These are phyloP conservation scores for Semicossyphus pulcher DNA, from an alignment of 2,113 vertebrate species.

Conservation along the genomic window DNA sequence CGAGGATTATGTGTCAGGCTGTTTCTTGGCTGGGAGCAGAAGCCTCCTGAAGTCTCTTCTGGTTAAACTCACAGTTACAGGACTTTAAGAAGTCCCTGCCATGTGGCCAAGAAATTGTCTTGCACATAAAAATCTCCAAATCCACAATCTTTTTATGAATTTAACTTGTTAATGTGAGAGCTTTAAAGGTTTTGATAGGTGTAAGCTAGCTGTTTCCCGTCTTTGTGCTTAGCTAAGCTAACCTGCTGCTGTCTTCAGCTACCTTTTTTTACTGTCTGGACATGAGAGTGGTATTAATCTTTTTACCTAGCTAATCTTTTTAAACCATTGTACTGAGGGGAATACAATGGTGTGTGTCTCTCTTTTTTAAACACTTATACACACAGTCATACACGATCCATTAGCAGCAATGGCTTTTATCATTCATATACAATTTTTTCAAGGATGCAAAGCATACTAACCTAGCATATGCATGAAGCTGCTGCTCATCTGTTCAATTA, in stretches of 20 bases:
- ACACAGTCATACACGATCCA: neutral
- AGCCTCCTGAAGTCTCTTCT: neutral
- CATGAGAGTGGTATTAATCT: neutral
- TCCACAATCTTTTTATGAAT: neutral
- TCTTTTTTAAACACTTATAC: neutral
- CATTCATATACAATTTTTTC: neutral
- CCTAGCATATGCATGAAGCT: neutral
- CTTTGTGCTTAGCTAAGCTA: neutral
- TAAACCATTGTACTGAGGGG: too few species aligned
- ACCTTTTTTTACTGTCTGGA: neutral
- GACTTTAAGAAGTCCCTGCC: neutral
- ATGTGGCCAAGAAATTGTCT: neutral
- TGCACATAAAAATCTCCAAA: neutral
- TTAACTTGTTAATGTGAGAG: too few species aligned
- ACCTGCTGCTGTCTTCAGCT: neutral
- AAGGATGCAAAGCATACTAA: neutral
- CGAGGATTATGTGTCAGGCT: neutral
- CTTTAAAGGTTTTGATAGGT: neutral
- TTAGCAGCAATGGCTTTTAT: neutral
- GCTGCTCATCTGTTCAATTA: neutral
- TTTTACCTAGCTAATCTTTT: neutral
- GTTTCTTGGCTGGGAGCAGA: slow-evolving; percentile 6
- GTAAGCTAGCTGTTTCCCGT: neutral
- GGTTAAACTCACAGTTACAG: slow-evolving; percentile 8
- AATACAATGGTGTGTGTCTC: too few species aligned